phyloP scores from a whole-genome alignment of 2,888 invertebrate species.

The Drosophila parthenogenetica region DNA sequence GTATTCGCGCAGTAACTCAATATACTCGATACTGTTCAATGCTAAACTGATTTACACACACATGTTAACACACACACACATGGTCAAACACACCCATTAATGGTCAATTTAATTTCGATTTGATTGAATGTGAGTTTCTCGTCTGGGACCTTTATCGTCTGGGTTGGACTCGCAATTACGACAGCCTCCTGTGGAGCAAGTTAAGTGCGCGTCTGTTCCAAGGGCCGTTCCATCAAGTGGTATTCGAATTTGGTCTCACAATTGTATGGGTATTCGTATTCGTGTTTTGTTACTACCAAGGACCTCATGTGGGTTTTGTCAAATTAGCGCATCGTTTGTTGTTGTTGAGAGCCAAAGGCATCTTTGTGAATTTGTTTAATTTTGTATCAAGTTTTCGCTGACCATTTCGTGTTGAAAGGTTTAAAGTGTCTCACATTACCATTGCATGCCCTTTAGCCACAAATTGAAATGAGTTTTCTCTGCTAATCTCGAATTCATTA shows the following conservation, averaged over 20 bases:
- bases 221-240: constrained; percentile 16
- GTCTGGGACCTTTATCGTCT: constrained; percentile 43
- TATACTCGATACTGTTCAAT: constrained; percentile 18
- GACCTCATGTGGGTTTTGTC: constrained; percentile 81
- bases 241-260: neutral
- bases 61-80: constrained; percentile 25
- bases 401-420: constrained; percentile 52
- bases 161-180: constrained; percentile 73
- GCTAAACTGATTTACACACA: constrained; percentile 20
- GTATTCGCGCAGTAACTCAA: constrained; percentile 48
- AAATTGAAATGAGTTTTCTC: constrained; percentile 52
- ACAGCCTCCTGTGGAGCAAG: constrained; percentile 72
- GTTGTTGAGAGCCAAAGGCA: constrained; percentile 12
- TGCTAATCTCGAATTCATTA: constrained; percentile 58
- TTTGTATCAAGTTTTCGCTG: constrained; percentile 57
- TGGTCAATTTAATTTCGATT: constrained; percentile 81
- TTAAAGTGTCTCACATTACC: constrained; percentile 48
- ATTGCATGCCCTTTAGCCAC: constrained; percentile 10
- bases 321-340: constrained; percentile 81
- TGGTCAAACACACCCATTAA: constrained; percentile 66
- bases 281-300: constrained; percentile 37
- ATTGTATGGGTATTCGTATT: neutral
- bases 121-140: constrained; percentile 56
- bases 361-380: constrained; percentile 64
- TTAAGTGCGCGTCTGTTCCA: constrained; percentile 59